Percentiles rank a stretch among this genome's conserved stretches.
These are phyloP conservation scores for Callocephalon fimbriatum DNA, from an alignment of 2,113 vertebrate species.

Conservation along the genomic window DNA sequence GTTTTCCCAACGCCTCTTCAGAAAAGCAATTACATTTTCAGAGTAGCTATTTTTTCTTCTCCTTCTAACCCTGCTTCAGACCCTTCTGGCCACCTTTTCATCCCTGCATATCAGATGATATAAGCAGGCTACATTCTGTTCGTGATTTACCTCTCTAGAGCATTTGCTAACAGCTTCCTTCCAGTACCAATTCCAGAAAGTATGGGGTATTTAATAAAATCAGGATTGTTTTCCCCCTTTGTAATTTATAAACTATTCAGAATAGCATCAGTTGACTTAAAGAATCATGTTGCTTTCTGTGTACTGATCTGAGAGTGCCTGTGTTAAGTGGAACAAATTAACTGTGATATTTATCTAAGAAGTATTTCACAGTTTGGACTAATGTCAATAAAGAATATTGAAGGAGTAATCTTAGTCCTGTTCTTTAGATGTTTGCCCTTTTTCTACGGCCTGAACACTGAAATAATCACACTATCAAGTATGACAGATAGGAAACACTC, in stretches of 20 bases:
- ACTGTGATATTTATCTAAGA: background rate
- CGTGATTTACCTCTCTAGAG: background rate
- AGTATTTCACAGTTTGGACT: background rate
- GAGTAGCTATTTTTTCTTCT: background rate
- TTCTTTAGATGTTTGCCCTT: background rate
- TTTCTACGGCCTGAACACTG: background rate
- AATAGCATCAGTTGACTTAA: background rate
- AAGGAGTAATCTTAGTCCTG: background rate
- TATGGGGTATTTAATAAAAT: background rate
- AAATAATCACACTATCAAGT: background rate
- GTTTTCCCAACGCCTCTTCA: background rate
- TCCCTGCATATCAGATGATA: background rate
- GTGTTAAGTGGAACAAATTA: background rate
- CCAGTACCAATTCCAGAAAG: background rate
- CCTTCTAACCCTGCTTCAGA: background rate
- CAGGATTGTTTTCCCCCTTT: background rate
- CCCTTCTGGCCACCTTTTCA: background rate
- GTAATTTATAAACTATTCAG: background rate
- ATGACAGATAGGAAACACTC: background rate
- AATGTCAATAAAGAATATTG: background rate
- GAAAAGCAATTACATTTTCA: slow-evolving; percentile 26
- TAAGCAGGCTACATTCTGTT: background rate
- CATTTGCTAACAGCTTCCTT: background rate
- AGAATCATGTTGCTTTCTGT: background rate
- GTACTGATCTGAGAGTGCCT: background rate